A percentile compares a stretch with the other conserved stretches of the same genome.
These are phyloP conservation scores for Periophthalmus magnuspinnatus DNA, from an alignment of 2,797 vertebrate genomes.

Conservation along the genomic window DNA sequence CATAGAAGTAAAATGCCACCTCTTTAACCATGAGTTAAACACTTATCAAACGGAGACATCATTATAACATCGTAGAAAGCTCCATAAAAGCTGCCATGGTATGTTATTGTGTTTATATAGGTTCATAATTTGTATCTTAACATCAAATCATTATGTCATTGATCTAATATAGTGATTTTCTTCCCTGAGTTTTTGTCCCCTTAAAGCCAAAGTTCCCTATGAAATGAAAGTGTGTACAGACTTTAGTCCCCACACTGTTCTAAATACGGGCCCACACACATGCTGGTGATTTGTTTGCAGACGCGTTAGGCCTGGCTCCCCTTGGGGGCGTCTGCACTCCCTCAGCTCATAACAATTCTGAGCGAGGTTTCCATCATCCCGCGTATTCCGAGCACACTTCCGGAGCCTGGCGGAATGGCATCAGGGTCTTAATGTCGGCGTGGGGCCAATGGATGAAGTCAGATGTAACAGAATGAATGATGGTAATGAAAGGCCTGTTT, in stretches of 20 bases:
- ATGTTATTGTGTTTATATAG: too few species aligned
- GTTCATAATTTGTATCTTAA: too few species aligned
- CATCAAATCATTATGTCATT: too few species aligned
- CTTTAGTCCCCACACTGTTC: neutral
- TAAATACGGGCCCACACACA: conserved; percentile 14
- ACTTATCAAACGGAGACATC: too few species aligned
- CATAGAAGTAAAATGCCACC: too few species aligned
- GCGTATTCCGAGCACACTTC: conserved; percentile 65
- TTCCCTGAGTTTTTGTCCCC: too few species aligned
- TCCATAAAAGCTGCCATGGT: too few species aligned
- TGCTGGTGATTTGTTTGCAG: conserved; percentile 72
- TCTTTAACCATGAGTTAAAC: too few species aligned
- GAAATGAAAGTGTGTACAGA: too few species aligned
- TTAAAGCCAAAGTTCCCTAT: too few species aligned
- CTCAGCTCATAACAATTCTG: conserved; percentile 71
- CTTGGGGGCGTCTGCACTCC: conserved; percentile 41
- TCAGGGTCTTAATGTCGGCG: conserved; percentile 10
- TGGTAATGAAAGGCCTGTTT: conserved; percentile 44
- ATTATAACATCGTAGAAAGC: too few species aligned
- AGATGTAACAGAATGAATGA: conserved; percentile 26
- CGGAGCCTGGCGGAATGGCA: conserved; percentile 43
- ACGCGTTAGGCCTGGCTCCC: conserved; percentile 59
- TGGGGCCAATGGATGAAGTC: conserved; percentile 38
- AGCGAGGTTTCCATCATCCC: conserved; percentile 63
- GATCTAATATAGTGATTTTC: too few species aligned